These are phyloP conservation scores for Apostichopus leukothele DNA, from an alignment of 53 echinoderm and acorn worm genomes.

Conservation along the genomic window DNA sequence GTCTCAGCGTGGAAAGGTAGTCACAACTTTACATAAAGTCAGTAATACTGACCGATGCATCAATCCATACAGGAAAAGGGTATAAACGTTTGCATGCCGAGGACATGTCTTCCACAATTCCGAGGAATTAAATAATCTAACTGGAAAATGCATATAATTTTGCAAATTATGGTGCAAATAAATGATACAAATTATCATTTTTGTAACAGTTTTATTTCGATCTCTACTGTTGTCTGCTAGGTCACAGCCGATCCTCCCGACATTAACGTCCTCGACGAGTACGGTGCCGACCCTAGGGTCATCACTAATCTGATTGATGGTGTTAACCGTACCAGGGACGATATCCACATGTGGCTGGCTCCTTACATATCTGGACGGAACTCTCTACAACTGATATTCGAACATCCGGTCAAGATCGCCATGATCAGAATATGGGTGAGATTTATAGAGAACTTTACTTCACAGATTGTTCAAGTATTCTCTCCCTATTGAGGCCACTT, in stretches of 20 bases:
- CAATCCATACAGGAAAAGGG: too few species aligned
- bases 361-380: conserved; percentile 75
- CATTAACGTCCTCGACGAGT: conserved; percentile 81
- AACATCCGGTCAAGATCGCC: conserved; percentile 74
- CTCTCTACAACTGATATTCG: conserved; percentile 76
- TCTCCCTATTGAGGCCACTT: too few species aligned
- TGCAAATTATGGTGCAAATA: too few species aligned
- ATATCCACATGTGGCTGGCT: conserved; percentile 96
- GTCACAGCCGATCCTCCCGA: conserved; percentile 87
- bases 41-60: too few species aligned
- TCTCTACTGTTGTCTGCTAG: conserved; percentile 48
- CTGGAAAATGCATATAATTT: too few species aligned
- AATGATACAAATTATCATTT: too few species aligned
- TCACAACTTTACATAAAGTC: too few species aligned
- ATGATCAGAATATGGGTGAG: conserved; percentile 98
- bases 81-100: too few species aligned
- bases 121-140: too few species aligned
- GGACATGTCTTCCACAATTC: too few species aligned
- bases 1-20: too few species aligned
- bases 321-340: conserved; percentile 90
- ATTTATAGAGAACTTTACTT: neutral
- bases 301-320: conserved; percentile 93
- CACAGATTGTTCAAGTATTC: too few species aligned
- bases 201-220: neutral
- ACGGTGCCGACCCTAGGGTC: conserved; percentile 83